phyloP scores from a whole-genome alignment of 2,797 vertebrate species.

The Esox masquinongy region DNA sequence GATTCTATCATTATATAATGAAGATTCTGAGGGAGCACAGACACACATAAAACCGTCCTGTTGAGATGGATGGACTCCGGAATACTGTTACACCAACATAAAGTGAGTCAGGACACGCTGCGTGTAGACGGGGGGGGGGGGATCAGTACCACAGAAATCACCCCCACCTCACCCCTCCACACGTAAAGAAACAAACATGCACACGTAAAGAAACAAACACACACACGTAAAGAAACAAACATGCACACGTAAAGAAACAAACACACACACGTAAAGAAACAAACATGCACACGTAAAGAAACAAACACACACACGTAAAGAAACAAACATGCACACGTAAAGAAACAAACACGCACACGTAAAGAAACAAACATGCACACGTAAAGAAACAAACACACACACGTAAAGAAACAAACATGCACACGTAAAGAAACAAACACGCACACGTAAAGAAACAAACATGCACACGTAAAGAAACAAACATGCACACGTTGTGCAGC shows the following conservation, averaged over 20 bases:
- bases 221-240: too few relatives aligned
- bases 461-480: conserved; percentile 9
- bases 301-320: background rate
- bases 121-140: background rate
- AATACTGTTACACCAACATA: background rate
- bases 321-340: too few relatives aligned
- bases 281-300: too few relatives aligned
- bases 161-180: background rate
- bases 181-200: background rate
- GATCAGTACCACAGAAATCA: background rate
- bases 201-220: background rate
- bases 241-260: background rate
- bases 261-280: too few relatives aligned
- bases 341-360: too few relatives aligned
- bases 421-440: too few relatives aligned
- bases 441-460: conserved; percentile 7
- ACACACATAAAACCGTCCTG: background rate
- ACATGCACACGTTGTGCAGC: conserved; percentile 17
- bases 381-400: too few relatives aligned
- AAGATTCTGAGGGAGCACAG: background rate
- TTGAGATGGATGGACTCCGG: background rate
- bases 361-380: too few relatives aligned
- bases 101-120: background rate
- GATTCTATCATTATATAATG: background rate
- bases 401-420: background rate